Evolutionary conservation across 2,888 invertebrate species (phyloP), one percentile per base, ranked within the genome.

Genomic region (Acrobasis repandana): DNA sequence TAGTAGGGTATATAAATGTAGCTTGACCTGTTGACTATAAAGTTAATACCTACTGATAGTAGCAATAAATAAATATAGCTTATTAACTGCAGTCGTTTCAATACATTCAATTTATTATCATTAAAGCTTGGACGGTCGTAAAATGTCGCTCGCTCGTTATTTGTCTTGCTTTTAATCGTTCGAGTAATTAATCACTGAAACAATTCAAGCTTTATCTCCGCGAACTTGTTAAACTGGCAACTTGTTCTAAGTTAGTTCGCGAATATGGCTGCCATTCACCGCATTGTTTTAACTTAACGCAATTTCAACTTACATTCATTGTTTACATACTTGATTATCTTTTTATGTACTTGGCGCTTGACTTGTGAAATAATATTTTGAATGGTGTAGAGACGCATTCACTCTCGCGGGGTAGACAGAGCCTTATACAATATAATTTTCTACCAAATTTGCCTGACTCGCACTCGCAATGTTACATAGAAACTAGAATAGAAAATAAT

Each of bases 181-280:
- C 38, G 15, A 69, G 73, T 75, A 74, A 83, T 85, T 83, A 83
- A 82, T 83, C 77, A 79, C 77, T 62, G 66, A 70, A 80, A 80
- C 82, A 75, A 77, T 82, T 80, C 74, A 65, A 75, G 77, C 72
- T 71, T 79, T 80, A 80, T 80, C 76, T 78, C 67, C 66, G 76
- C 70, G 75, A 79, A 79, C 79, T 80, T 78, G 80, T 75, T 76
- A 76, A 83, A 85, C 79, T 82, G 72, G 76, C 77, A 80, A 82
- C 80, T 81, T 82, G 80, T 82, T 81, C 75, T 68, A 72, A 80
- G 76, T 80, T 78, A 70, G 75, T 76, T 77, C 71, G 71, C 69
- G 66, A 71, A 74, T 73, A 70, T 73, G 66, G 71, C 69, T 68
- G 68, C 70, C 70, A 67, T 70, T 73, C 71, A 72, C 74, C 73